Conservation (phyloP, 2,113 vertebrate species). For the Oxyura jamaicensis region DNA sequence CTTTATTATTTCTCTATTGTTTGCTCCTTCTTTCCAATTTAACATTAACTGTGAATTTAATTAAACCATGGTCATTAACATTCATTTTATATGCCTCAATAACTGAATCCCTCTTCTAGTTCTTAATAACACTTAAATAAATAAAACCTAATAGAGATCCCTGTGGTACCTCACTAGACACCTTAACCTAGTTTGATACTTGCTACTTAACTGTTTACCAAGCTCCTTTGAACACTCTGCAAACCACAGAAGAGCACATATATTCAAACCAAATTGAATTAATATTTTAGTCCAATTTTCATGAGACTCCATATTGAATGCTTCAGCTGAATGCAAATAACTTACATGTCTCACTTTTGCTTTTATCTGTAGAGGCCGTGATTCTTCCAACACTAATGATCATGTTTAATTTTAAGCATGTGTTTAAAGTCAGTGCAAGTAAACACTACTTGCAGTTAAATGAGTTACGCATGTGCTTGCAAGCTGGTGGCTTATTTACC, state of each 20-base stretch:
- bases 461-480: background rate
- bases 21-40: constrained; percentile 25
- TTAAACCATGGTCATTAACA: constrained; percentile 55
- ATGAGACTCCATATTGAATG: constrained; percentile 44
- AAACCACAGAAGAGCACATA: constrained; percentile 52
- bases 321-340: constrained; percentile 49
- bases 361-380: constrained; percentile 40
- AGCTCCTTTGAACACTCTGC: constrained; percentile 59
- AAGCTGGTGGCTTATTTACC: background rate
- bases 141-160: constrained; percentile 63
- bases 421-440: constrained; percentile 4
- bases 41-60: constrained; percentile 50
- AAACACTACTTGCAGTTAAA: background rate
- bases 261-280: constrained; percentile 65
- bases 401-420: constrained; percentile 30
- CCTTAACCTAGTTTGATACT: constrained; percentile 63
- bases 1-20: constrained; percentile 18
- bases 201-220: constrained; percentile 63
- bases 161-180: constrained; percentile 53
- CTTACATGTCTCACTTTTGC: background rate
- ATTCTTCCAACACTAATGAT: background rate
- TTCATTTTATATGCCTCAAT: constrained; percentile 33
- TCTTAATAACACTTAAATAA: constrained; percentile 70
- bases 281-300: constrained; percentile 59
- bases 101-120: constrained; percentile 37